Evolutionary conservation across 2,888 invertebrate species (phyloP), one percentile per base, ranked within the genome.

Genomic region (Cenopis cana): DNA sequence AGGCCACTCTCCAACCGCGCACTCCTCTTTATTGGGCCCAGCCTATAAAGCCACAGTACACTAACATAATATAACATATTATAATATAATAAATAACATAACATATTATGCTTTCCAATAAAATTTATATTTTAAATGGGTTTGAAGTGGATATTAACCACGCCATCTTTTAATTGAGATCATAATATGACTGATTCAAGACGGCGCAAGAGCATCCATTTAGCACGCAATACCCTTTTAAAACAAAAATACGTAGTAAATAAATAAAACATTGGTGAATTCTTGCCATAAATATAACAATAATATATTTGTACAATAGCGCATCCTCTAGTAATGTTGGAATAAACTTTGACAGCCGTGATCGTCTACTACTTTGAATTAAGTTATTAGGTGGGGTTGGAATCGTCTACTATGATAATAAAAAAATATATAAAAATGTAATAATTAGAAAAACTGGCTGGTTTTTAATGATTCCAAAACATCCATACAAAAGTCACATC

Each of bases 151-250:
- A 33, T 11, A 17, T 12, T 24, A 1, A n/a, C 24, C 49, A 18
- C 50, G 57, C 64, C 56, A 56, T 64, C 69, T 69, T 17, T 69
- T n/a, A 57, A 59, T 18, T 54, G 11, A 0, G 4, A 18, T 17
- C 5, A 20, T 24, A 52, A 33, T 60, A 29, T 56, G 24, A 41
- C 14, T 38, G 38, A 2, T 6, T 60, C 38, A 55, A n/a, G 11
- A 5, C 41, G 4, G 57, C 69, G 59, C 57, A 8, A 70, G 38
- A 52, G 59, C 17, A 50, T 20, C n/a, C 8, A 18, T 2, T 41
- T 54, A 20, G n/a, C 14, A 41, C 41, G 46, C 14, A 54, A 62
- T 18, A 66, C 38, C 54, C 46, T 6, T 67, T n/a, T n/a, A 33
- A n/a, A 59, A 33, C n/a, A n/a, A n/a, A 36, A 52, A 20, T n/a